Base-by-base conservation (phyloP, 37 sponge, comb jelly and placozoan genomes). In the Agelas oroides region DNA sequence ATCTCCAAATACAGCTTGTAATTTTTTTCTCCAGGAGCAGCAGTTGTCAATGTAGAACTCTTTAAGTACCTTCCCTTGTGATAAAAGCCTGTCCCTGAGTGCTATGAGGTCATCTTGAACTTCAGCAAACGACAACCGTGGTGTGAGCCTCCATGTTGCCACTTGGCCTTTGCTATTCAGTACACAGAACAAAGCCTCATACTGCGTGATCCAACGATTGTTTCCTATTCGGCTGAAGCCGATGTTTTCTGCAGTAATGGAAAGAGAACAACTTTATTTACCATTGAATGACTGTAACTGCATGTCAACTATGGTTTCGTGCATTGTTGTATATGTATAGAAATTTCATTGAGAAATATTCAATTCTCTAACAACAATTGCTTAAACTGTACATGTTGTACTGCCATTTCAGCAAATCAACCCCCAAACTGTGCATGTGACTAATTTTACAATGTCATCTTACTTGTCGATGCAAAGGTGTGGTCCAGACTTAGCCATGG, bases 41-140 rank as follows among this genome's bases (percentile, higher is more conserved):
- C 87, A 87, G 73, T 87, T 87, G 58, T 87, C 87, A 30, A 79
- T 65, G 28, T 54, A 86, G 37, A 79, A 73, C 71, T 87, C 73
- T 33, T 78, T 16, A n/a, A 78, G 54, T 24, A 0, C 56, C 31
- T 54, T 41, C 28, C 78, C 86, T 40, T 86, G 86, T 5, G 6
- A 25, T 14, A 11, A 6, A n/a, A 86, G 37, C 40, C 86, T 55
- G 1, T 79, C 74, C 8, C 37, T 57, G 30, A 82, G 61, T 31
- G 37, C 21, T 6, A 23, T 1, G 0, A 87, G 66, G 1, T 54
- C 39, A n/a, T 1, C 65, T 63, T 87, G 67, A 18, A 87, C 63
- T 31, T 34, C 28, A 32, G 56, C 34, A 40, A 87, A 73, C 52
- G 74, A 33, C 30, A 73, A 25, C 17, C 37, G n/a, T 28, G 66